Conservation (phyloP, 2,888 invertebrate genomes). For the Axea sp. region DNA sequence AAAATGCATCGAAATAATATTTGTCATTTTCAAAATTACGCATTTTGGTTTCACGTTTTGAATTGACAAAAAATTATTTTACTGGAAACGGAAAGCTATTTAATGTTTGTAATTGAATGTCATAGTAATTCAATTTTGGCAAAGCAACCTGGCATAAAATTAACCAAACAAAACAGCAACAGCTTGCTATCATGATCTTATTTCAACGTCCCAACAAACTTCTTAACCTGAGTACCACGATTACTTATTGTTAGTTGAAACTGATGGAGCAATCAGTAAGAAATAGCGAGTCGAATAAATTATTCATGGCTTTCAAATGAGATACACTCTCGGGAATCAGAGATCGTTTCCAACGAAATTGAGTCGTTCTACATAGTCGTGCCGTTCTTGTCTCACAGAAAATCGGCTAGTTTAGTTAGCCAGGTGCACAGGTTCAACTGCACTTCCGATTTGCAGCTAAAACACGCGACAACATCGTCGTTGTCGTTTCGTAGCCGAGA, state of each 20-base stretch:
- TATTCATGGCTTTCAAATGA: constrained; percentile 66
- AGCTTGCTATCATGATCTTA: constrained; percentile 44
- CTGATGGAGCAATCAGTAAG: constrained; percentile 65
- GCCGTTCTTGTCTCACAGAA: constrained; percentile 52
- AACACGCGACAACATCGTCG: constrained; percentile 48
- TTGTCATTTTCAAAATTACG: too few species aligned
- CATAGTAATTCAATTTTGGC: constrained; percentile 30
- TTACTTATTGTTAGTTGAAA: constrained; percentile 61
- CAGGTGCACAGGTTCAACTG: constrained; percentile 43
- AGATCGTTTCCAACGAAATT: constrained; percentile 65
- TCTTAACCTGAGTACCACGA: constrained; percentile 46
- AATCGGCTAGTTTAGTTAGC: constrained; percentile 56
- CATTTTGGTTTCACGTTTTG: too few species aligned
- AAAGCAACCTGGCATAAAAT: constrained; percentile 29
- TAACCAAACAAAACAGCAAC: constrained; percentile 28
- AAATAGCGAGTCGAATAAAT: constrained; percentile 65
- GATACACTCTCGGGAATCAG: constrained; percentile 62
- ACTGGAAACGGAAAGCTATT: too few species aligned
- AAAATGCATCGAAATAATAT: too few species aligned
- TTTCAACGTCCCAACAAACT: constrained; percentile 38
- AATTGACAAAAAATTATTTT: too few species aligned
- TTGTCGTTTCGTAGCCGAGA: constrained; percentile 12
- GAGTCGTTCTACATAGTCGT: constrained; percentile 60
- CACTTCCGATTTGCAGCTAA: constrained; percentile 33
- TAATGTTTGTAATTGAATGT: too few species aligned